Conservation (phyloP, 2,113 vertebrate genomes). For the Ibidorhyncha struthersii region DNA sequence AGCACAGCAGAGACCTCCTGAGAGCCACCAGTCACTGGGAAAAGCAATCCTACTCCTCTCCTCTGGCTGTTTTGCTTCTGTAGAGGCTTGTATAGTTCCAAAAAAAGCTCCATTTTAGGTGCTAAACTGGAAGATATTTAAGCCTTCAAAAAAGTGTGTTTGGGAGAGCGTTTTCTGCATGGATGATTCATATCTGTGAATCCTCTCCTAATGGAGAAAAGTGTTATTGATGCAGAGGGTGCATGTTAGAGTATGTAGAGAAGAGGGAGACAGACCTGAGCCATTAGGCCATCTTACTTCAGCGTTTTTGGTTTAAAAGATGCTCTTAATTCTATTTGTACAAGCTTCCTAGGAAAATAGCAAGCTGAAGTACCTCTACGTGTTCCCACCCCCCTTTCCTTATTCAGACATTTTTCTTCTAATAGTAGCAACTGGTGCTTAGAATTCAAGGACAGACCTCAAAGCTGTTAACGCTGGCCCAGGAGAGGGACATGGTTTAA, state of each 20-base stretch:
- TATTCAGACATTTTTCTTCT: background rate
- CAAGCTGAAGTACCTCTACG: background rate
- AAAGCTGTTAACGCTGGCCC: background rate
- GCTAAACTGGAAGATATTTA: background rate
- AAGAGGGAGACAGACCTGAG: background rate
- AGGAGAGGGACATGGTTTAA: background rate
- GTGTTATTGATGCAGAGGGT: too few species aligned
- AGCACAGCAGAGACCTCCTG: background rate
- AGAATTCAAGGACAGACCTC: background rate
- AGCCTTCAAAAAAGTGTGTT: background rate
- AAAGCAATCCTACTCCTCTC: background rate
- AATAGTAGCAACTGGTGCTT: background rate
- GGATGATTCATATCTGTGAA: rapidly evolving
- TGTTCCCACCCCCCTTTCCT: background rate
- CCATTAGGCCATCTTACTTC: background rate
- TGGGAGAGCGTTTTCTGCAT: background rate
- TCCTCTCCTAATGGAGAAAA: background rate
- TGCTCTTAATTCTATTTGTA: background rate
- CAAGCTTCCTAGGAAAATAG: background rate
- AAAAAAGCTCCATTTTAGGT: background rate
- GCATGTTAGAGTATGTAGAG: background rate
- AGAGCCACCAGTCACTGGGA: background rate
- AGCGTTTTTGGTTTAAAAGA: background rate
- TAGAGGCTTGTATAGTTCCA: background rate
- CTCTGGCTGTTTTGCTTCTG: background rate